phyloP scores from a whole-genome alignment of 2,113 vertebrate species.

The Aegithalos caudatus region DNA sequence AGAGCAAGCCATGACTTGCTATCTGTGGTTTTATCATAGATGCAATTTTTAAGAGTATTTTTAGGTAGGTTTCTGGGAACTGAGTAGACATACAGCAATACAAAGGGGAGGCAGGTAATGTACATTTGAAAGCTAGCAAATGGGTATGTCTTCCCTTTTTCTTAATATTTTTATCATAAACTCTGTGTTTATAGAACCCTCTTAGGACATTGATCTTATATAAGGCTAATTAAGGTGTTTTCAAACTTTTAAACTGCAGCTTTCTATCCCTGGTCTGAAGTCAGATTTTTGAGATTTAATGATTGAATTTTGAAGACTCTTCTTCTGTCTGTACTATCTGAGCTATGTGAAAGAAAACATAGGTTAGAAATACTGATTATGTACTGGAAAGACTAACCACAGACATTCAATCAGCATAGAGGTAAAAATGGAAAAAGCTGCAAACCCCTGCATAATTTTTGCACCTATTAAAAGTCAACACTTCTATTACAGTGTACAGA shows the following conservation, averaged over 20 bases:
- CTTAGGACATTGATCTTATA: not conserved
- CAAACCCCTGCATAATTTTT: not conserved
- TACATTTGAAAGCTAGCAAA: not conserved
- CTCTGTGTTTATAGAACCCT: not conserved
- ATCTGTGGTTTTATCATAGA: not conserved
- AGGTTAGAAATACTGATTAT: not conserved
- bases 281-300: not conserved
- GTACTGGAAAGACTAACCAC: not conserved
- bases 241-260: not conserved
- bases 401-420: not conserved
- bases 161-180: not conserved
- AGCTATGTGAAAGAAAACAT: not conserved
- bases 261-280: not conserved
- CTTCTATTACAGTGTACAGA: not conserved
- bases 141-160: not conserved
- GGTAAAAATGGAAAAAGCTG: not conserved
- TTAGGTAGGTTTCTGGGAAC: slow-evolving; percentile 9
- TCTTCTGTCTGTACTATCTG: not conserved
- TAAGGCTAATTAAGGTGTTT: not conserved
- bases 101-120: not conserved
- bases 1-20: not conserved
- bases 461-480: not conserved
- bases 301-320: not conserved
- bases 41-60: not conserved
- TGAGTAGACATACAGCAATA: not conserved